These are phyloP conservation scores for Burhinus bistriatus DNA, from an alignment of 2,113 vertebrate genomes.

Conservation along the genomic window DNA sequence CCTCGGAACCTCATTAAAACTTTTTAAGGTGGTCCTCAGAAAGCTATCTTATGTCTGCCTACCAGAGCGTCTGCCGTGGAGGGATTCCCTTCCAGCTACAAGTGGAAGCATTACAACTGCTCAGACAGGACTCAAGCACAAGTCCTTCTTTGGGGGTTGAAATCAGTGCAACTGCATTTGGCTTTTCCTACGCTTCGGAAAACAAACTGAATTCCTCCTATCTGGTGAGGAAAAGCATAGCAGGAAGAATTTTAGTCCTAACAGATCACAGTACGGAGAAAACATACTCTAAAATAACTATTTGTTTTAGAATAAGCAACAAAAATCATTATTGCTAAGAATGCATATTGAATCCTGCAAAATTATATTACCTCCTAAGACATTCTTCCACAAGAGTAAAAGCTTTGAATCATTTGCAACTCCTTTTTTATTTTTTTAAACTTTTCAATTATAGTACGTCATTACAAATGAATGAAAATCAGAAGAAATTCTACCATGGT, in stretches of 20 bases:
- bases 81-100: background rate
- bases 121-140: background rate
- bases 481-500: background rate
- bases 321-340: background rate
- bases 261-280: background rate
- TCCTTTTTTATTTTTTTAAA: background rate
- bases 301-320: background rate
- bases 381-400: background rate
- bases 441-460: background rate
- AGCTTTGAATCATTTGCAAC: background rate
- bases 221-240: background rate
- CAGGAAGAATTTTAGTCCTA: background rate
- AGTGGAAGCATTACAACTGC: background rate
- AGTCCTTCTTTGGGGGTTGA: background rate
- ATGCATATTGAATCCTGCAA: accelerated
- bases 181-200: background rate
- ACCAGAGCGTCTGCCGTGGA: background rate
- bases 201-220: background rate
- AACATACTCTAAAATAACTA: background rate
- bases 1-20: background rate
- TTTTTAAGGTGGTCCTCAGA: background rate
- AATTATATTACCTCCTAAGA: background rate
- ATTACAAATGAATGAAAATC: background rate
- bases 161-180: background rate
- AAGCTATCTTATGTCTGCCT: background rate